A percentile compares a stretch with the other conserved stretches of the same genome.
phyloP scores from a whole-genome alignment of 1,140 invertebrate genomes.

The Gonioctena quinquepunctata region DNA sequence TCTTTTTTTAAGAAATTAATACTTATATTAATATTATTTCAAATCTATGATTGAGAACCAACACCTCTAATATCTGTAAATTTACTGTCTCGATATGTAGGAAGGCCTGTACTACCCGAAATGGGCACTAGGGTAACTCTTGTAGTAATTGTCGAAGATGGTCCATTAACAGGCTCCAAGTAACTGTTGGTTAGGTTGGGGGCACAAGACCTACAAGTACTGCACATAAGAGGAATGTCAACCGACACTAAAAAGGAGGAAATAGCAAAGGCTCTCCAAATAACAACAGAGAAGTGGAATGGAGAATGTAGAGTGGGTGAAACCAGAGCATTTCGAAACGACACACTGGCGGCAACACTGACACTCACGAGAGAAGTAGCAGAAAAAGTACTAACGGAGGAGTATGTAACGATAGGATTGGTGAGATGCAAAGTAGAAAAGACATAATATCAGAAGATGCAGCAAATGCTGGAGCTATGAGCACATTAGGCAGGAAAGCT shows the following conservation, averaged over 20 bases:
- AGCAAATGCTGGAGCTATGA: slow-evolving; percentile 27
- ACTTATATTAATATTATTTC: too few relatives aligned
- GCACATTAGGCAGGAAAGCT: too few relatives aligned
- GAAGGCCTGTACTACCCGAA: too few relatives aligned
- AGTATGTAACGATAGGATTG: slow-evolving; percentile 18
- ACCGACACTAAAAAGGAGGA: slow-evolving; percentile 20
- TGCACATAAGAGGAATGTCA: neutral
- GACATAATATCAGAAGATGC: slow-evolving; percentile 23
- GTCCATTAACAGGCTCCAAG: too few relatives aligned
- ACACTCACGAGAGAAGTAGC: neutral
- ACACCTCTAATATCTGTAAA: too few relatives aligned
- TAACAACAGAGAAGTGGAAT: neutral
- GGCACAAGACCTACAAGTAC: neutral
- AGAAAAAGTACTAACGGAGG: neutral
- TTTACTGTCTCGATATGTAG: too few relatives aligned
- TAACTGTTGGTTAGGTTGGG: too few relatives aligned
- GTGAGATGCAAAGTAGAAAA: slow-evolving; percentile 18
- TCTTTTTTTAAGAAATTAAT: too few relatives aligned
- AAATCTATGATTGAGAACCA: too few relatives aligned
- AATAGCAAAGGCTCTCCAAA: slow-evolving; percentile 11
- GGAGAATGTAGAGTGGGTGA: neutral
- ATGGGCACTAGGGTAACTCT: too few relatives aligned
- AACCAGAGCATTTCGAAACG: slow-evolving; percentile 10
- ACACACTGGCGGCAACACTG: slow-evolving; percentile 18
- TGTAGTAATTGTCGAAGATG: too few relatives aligned